Base-by-base conservation (phyloP, 2,888 invertebrate species). In the Platycnemis pennipes region DNA sequence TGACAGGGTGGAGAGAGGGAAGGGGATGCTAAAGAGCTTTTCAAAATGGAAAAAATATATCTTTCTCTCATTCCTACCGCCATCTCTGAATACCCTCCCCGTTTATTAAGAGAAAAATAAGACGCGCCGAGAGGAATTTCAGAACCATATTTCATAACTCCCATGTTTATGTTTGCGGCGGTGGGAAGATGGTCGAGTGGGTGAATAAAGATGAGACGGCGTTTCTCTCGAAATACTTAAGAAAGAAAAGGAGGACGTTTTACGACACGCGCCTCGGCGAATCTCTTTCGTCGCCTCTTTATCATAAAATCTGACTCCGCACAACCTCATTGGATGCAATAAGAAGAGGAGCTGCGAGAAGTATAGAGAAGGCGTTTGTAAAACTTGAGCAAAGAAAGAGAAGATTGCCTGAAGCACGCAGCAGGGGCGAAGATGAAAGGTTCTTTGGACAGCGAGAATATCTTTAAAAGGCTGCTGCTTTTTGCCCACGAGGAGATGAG, bases 221-320 rank as follows among this genome's bases (percentile, higher is more conserved):
- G 37, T 77, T 11, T 77, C 37, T 11, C 19, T 4, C 13, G 37
- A n/a, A n/a, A 7, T 22, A 63, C 63, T 63, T n/a, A n/a, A n/a
- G n/a, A n/a, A 63, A 26, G 63, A 63, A 77, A 37, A 37, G 77
- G 77, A 31, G 77, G 16, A 37, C 77, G 37, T 77, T 77, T 77
- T 77, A 37, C 37, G 31, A 31, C 77, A 26, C 63, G 22, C n/a
- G 26, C n/a, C 63, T 63, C n/a, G 63, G n/a, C 63, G n/a, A 22
- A 63, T 63, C n/a, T 26, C n/a, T 63, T 63, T 63, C 63, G 63
- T 63, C 63, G 63, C 63, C 26, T 63, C n/a, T 63, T 8, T n/a
- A 63, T 63, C 63, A n/a, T 63, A 63, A 63, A n/a, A 63, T 63
- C n/a, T n/a, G 63, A 63, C 63, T 63, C n/a, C n/a, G 63, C 63